Evolutionary conservation across 2,113 vertebrate species (phyloP), one percentile per base, ranked within the genome.

Genomic region (Prunella himalayana): DNA sequence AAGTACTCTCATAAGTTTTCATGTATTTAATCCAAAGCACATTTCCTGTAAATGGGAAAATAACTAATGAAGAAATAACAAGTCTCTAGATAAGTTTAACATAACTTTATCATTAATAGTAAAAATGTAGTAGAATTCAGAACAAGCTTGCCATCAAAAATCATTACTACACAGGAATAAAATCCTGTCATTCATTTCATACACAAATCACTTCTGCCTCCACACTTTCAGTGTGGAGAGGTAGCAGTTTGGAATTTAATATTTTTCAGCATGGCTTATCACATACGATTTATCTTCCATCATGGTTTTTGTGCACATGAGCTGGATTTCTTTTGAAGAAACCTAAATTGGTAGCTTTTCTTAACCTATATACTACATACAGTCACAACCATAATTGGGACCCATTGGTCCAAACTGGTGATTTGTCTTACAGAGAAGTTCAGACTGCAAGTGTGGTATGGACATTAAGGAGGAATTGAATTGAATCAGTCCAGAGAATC

Each of bases 41-140:
- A 79, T 56, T 91, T 82, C 73, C 77, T 91, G 69, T 75, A 92
- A 94, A 80, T 50, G 19, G 45, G 86, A 90, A 95, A 90, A 90
- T 87, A 78, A 73, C 61, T 49, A 41, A 82, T 11, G 22, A 45
- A 66, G 25, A 80, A 83, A 59, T 66, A 59, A 28, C 17, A 86
- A 42, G n/a, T 83, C 77, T 61, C 47, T 51, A 50, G 14, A 42
- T 63, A 22, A 49, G 6, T 45, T 60, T 85, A 79, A 56, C 3
- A 2, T 31, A 69, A 41, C 7, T 85, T 49, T 70, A 33, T 18
- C 60, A 59, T 7, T 50, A 30, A 51, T 4, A 54, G 14, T 13
- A 66, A 45, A 93, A 91, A 70, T 64, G 6, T 39, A 15, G 7
- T n/a, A 64, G 30, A 80, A 75, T 6, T 47, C 37, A 86, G 47